Evolutionary conservation across 1,140 invertebrate species (phyloP), one percentile per base, ranked within the genome.

Genomic region (Platorchestia sp.): DNA sequence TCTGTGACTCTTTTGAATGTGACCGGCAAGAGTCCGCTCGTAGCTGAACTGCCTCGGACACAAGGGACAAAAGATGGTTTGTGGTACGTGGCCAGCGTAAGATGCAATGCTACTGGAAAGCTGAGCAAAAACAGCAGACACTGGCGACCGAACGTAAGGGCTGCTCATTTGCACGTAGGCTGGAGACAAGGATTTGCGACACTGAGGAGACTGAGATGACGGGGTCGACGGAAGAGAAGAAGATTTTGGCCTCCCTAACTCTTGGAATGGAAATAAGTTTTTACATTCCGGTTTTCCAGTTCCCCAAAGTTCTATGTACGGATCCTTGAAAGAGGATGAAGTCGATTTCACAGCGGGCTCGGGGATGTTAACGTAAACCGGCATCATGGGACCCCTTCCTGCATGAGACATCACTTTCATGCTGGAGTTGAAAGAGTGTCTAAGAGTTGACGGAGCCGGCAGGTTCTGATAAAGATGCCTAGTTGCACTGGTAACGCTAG

Each of bases 161-260:
- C 95, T 96, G 51, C 95, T 96, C 96, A 96, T 96, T n/a, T 96
- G 93, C 0, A 96, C 96, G 95, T 96, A 96, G 0, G 95, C 96
- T 87, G 96, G 95, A 59, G 95, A 96, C 16, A 95, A 86, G 5
- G 86, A 75, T 36, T 89, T 86, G 27, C 91, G 91, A 47, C 91
- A 93, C 36, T 93, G 91, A n/a, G 91, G 91, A 44, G 91, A 93
- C 91, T 47, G 91, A n/a, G 93, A 95, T 1, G 96, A 95, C 40
- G 96, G 89, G 19, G 95, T 95, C 0, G 96, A 95, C 41, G 95
- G 95, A 45, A 96, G 95, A 45, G 96, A 96, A 45, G 96, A 96
- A 7, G 93, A 95, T 89, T 91, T 96, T 41, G 96, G 53, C 36
- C 95, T 95, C 45, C 95, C 43, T 16, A 93, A 10, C 3, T 93